These are phyloP conservation scores for Cardiocondyla obscurior DNA, from an alignment of 1,140 invertebrate genomes.

Conservation along the genomic window DNA sequence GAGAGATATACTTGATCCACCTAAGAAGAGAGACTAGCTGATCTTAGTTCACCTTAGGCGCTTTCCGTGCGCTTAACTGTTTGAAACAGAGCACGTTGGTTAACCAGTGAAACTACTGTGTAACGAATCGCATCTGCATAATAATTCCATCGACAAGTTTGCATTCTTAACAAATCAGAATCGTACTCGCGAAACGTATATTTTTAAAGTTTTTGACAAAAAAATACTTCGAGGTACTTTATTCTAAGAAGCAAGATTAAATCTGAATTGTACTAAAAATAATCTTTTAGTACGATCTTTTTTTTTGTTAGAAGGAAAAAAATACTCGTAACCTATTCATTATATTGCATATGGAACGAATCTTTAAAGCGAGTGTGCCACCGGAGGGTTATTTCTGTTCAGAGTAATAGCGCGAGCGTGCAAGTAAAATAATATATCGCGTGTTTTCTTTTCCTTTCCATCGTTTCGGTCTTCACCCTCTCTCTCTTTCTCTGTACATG, in stretches of 20 bases:
- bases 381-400: neutral
- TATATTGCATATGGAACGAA: neutral
- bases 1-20: constrained; percentile 33
- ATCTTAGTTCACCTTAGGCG: constrained; percentile 47
- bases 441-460: neutral
- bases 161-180: neutral
- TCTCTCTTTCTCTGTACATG: neutral
- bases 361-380: neutral
- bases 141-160: neutral
- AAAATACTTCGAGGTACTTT: neutral
- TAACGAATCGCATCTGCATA: neutral
- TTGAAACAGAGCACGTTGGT: constrained; percentile 18
- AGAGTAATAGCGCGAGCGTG: neutral
- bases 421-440: constrained; percentile 25
- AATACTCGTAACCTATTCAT: neutral
- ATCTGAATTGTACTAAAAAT: too few relatives aligned
- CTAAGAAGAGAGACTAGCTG: neutral
- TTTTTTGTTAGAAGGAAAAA: neutral
- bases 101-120: constrained; percentile 34
- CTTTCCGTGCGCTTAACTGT: constrained; percentile 14
- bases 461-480: too few relatives aligned
- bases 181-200: neutral
- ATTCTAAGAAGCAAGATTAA: neutral
- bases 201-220: neutral
- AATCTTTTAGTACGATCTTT: neutral